Evolutionary conservation across 2,113 vertebrate species (phyloP).

Genomic region (Entomyzon cyanotis): DNA sequence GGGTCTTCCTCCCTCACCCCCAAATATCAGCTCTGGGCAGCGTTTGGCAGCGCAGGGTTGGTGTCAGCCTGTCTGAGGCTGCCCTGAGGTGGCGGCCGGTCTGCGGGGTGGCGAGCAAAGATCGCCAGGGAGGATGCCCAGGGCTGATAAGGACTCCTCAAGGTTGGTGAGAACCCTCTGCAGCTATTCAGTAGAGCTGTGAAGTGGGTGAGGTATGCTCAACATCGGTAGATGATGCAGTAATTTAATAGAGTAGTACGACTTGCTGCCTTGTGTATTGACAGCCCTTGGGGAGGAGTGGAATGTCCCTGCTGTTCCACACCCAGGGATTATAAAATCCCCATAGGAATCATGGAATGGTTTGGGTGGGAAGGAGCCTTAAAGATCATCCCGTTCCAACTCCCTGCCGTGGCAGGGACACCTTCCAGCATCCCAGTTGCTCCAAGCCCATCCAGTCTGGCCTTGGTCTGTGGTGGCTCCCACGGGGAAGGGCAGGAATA

Average conservation of each 20-base stretch:
- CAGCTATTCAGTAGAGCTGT: not conserved
- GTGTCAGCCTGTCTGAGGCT: not conserved
- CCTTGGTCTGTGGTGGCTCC: not conserved
- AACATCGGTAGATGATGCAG: not conserved
- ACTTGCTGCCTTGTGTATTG: not conserved
- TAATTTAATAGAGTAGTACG: not conserved
- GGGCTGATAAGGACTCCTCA: not conserved
- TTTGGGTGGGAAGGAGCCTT: not conserved
- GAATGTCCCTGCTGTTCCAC: not conserved
- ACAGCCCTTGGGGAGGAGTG: not conserved
- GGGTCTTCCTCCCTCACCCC: not conserved
- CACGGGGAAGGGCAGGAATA: not conserved
- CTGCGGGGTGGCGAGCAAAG: not conserved
- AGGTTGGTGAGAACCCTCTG: not conserved
- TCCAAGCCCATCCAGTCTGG: not conserved
- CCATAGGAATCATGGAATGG: not conserved
- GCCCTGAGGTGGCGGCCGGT: not conserved
- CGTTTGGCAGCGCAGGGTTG: not conserved
- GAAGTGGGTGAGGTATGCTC: accelerated
- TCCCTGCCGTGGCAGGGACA: not conserved
- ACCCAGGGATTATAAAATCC: not conserved
- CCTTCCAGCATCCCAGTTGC: not conserved
- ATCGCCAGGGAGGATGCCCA: not conserved
- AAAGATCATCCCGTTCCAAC: not conserved
- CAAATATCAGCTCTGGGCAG: not conserved